Evolutionary conservation across 2,797 vertebrate genomes (phyloP), one percentile per base, ranked within the genome.

Genomic region (Eidolon dupreanum): DNA sequence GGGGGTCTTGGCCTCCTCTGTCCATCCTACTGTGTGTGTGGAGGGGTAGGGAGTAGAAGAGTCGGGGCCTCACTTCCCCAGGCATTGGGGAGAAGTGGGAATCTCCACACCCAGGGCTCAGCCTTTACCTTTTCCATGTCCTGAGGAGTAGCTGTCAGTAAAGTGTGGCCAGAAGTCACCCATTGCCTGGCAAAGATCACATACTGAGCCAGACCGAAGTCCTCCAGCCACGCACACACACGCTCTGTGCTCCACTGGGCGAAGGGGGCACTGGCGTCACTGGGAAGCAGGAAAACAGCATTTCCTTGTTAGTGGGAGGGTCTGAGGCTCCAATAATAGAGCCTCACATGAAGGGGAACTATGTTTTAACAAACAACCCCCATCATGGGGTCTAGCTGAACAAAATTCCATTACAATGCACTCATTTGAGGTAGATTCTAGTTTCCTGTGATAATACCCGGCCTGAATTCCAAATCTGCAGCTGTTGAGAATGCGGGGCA

Each of bases 221-320:
- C 99, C 97, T 99, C 99, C 2, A 99, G 98, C 99, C 99, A 99
- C 20, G 99, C 98, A 95, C 99, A 99, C 51, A 99, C 99, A 75
- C 99, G 99, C 96, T 99, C 99, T 19, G 99, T 99, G 97, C 98
- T 99, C 99, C 99, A 99, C 97, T 99, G 99, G 87, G 99, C 99
- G 98, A 99, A 99, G 0, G 99, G 99, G 74, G 99, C 99, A 43
- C 99, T 99, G 98, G 98, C 96, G 82, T 99, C 99, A 74, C 99
- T 99, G 98, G 57, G 46, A 96, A 81, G 71, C 49, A 97, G 65
- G 91, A 74, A n/a, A 36, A 90, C 5, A 91, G 16, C 49, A 74
- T 6, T 16, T 5, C 41, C 20, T 16, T 3, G 3, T 97, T 36
- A 95, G 65, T 1, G 10, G 22, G 82, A 51, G 26, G 24, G 73